Base-by-base conservation (phyloP, 2,888 invertebrate genomes). In the Agelastica alni region DNA sequence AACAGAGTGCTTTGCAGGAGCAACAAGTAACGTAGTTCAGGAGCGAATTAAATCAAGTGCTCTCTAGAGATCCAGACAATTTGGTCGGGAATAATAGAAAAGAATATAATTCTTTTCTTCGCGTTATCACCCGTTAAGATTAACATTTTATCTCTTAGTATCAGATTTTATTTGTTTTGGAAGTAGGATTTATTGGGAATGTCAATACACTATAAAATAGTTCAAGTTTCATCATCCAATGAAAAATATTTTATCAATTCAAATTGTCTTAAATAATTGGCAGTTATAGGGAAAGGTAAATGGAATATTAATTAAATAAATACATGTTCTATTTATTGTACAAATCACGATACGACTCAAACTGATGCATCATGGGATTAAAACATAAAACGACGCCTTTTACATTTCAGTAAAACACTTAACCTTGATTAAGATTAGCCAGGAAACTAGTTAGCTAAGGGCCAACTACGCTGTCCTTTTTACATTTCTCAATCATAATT, bases 1-100 rank as follows among this genome's bases (percentile, higher is more conserved):
- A 59, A 68, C 68, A 66, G 64, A 68, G 68, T 68, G 68, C 67
- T 68, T 59, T 61, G 51, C 56, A 45, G 56, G 60, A 58, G 64
- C 67, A 67, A 66, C 68, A 67, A 67, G 67, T 68, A 61, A 57
- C 56, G 13, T 39, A 56, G 44, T 51, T 56, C 48, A 34, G 47
- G 18, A 17, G 16, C 53, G 34, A 61, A 59, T 55, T 56, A 51
- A 60, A 57, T 60, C 53, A 58, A 56, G 48, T 30, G 58, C 30
- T 52, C 42, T 37, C 49, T 22, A n/a, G 41, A 49, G 41, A 42
- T 32, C 9, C 31, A 22, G 31, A 34, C 49, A 14, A 49, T 49
- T 49, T 42, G 14, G 12, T 22, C 20, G 31, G 17, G 46, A 36
- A 46, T 39, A 39, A 39, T 46, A 28, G 37, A 14, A 26, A n/a